Base-by-base conservation (phyloP, 1,140 invertebrate genomes). In the Euglossa dilemma region DNA sequence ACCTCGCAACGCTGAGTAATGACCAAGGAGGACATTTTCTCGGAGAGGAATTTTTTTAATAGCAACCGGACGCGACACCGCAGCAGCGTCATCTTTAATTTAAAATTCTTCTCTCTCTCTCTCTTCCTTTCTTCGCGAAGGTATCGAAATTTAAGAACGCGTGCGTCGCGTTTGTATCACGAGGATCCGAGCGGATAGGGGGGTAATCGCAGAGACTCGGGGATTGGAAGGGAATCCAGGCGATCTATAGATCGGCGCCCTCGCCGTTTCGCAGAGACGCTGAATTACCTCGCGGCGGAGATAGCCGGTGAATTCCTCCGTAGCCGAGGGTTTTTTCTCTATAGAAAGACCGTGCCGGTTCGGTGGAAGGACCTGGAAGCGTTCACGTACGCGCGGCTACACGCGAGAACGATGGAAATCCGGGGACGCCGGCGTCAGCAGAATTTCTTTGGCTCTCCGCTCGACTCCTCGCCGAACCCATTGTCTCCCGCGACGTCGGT, bases 201-300 rank as follows among this genome's bases (percentile, higher is more conserved):
- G 16, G 57, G n/a, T 59, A 25, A 23, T 11, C 6, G n/a, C n/a
- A 59, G 25, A 59, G 12, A 36, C 36, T 36, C 36, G n/a, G 2
- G n/a, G 1, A 59, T 59, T 59, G n/a, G 12, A 36, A 20, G 28
- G 25, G 61, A 63, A 63, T 63, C 61, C 16, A 14, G 23, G 54
- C 36, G 36, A 36, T 79, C 64, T 75, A 76, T 23, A 36, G 20
- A 52, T 66, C 69, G 14, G 57, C 43, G n/a, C 20, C 70, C 72
- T 72, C 23, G 20, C 61, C 73, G 54, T 54, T 43, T 43, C 50
- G 6, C 18, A 56, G 18, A 28, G 71, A 20, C 45, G 54, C 63
- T 87, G 67, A 69, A 79, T 82, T 88, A 71, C 63, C 56, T 74
- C 66, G 45, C 69, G 28, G 28, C 52, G 74, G 28, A 86, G 56